A percentile compares a stretch with the other conserved stretches of the same genome.
These are phyloP conservation scores for Syrmaticus mikado DNA, from an alignment of 2,113 vertebrate species.

Conservation along the genomic window DNA sequence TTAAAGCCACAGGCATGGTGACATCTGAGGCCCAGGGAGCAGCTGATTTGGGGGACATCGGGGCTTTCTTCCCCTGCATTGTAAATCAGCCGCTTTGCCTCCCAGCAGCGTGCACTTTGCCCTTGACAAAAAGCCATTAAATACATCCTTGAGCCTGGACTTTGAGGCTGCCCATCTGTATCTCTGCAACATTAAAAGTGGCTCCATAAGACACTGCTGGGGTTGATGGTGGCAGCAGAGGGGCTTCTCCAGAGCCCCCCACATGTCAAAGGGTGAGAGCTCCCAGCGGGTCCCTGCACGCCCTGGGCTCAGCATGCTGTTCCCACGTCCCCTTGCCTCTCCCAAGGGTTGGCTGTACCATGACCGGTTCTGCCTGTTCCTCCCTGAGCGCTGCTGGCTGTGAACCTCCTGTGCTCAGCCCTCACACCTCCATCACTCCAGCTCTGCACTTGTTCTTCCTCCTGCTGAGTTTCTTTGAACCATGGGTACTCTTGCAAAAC, in stretches of 20 bases:
- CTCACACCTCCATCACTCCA: background rate
- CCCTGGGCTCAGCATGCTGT: background rate
- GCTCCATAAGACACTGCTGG: background rate
- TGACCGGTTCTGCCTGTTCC: background rate
- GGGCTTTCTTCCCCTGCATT: background rate
- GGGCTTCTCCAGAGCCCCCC: background rate
- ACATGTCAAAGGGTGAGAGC: background rate
- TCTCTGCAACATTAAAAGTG: background rate
- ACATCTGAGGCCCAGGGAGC: background rate
- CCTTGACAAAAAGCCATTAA: background rate
- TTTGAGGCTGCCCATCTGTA: background rate
- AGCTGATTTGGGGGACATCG: background rate
- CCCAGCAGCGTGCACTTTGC: background rate
- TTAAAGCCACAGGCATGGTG: background rate
- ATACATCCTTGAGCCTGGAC: background rate
- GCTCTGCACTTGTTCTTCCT: background rate
- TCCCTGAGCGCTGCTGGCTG: background rate
- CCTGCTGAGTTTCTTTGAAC: background rate
- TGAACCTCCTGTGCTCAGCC: background rate
- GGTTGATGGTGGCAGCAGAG: background rate
- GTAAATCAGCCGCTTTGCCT: background rate
- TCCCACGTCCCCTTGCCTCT: background rate
- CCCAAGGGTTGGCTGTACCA: background rate
- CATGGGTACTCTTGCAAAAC: background rate
- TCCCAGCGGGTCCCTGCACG: background rate